phyloP scores from a whole-genome alignment of 92 coral and sea anemone genomes.

The Actinernus sp. region DNA sequence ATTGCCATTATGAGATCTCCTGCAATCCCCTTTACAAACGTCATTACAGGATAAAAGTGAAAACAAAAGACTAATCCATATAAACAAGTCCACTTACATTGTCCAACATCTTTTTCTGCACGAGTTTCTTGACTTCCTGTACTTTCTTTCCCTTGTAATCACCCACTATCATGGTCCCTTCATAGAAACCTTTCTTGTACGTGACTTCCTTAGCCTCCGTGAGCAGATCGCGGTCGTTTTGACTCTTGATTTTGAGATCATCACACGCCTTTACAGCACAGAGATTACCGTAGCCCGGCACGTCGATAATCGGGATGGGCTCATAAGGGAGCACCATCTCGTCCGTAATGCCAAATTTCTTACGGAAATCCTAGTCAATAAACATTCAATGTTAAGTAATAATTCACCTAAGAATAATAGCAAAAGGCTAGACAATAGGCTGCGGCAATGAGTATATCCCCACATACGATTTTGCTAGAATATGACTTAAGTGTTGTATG shows the following conservation, averaged over 20 bases:
- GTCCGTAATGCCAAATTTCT: conserved; percentile 89
- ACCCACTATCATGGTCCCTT: conserved; percentile 91
- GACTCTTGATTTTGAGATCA: conserved; percentile 95
- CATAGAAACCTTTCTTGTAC: conserved; percentile 98
- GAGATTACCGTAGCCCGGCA: conserved; percentile 93
- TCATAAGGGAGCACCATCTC: conserved; percentile 98
- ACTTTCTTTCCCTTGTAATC: conserved; percentile 91
- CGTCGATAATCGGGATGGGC: conserved; percentile 95
- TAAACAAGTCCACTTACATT: conserved; percentile 77
- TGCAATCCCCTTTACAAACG: too few relatives aligned
- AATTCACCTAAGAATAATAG: too few relatives aligned
- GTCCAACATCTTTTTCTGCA: conserved; percentile 86
- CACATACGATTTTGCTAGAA: too few relatives aligned
- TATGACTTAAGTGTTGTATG: too few relatives aligned
- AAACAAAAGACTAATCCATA: too few relatives aligned
- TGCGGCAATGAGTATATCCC: too few relatives aligned
- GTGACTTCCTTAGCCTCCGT: conserved; percentile 92
- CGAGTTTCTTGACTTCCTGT: conserved; percentile 98
- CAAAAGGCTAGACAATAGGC: too few relatives aligned
- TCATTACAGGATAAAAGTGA: too few relatives aligned
- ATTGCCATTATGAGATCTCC: too few relatives aligned
- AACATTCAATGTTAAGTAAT: too few relatives aligned
- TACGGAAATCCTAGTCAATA: conserved; percentile 93
- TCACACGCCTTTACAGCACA: conserved; percentile 97
- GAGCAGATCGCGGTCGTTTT: conserved; percentile 90